Conservation (phyloP, 2,797 vertebrate species). For the Anabacerthia variegaticeps region DNA sequence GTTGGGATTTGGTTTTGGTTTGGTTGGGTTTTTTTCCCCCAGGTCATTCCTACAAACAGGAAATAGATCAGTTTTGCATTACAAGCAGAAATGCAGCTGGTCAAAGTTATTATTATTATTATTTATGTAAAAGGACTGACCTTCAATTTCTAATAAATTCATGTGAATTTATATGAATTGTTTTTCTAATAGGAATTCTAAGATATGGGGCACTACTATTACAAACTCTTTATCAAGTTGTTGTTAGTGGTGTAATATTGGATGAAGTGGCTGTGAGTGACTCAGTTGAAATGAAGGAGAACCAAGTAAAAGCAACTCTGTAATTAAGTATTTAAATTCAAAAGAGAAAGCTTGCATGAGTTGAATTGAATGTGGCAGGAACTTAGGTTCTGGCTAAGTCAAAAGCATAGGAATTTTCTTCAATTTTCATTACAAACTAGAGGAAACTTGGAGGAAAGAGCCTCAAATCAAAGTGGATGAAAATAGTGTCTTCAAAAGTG, state of each 20-base stretch:
- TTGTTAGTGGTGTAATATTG: not conserved
- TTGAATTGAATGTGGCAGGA: not conserved
- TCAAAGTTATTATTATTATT: not conserved
- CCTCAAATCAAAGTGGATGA: not conserved
- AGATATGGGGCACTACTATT: not conserved
- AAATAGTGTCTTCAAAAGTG: not conserved
- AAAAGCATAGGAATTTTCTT: not conserved
- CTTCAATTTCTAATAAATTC: not conserved
- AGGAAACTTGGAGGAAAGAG: not conserved
- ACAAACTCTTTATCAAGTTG: not conserved
- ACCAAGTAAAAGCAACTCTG: not conserved
- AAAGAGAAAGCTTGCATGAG: not conserved
- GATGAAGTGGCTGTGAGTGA: not conserved
- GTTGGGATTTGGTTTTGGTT: not conserved
- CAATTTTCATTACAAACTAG: not conserved
- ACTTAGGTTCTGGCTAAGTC: not conserved
- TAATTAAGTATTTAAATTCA: constrained; percentile 6
- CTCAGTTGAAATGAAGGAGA: not conserved
- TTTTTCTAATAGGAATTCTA: not conserved
- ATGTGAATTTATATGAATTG: not conserved
- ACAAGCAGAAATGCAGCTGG: not conserved
- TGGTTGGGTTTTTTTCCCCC: not conserved
- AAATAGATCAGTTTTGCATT: not conserved
- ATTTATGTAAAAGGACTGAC: not conserved
- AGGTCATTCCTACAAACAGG: not conserved